phyloP scores from a whole-genome alignment of 2,113 vertebrate species.

The Leptobrachium ailaonicum region DNA sequence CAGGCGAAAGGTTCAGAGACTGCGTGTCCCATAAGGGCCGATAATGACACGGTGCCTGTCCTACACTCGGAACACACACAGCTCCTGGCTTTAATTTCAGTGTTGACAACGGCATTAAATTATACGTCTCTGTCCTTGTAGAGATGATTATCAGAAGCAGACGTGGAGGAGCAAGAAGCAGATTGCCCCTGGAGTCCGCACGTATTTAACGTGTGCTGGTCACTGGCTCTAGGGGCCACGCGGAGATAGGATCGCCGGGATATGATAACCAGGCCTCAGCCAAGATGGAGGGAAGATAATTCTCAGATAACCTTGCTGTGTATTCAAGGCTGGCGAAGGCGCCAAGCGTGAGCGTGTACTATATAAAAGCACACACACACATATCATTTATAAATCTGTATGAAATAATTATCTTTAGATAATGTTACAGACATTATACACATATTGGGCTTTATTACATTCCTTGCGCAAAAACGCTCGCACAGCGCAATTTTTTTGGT shows the following conservation, averaged over 20 bases:
- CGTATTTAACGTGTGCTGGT: neutral
- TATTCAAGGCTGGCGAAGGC: neutral
- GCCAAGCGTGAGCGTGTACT: neutral
- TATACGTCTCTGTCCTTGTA: neutral
- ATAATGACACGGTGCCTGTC: neutral
- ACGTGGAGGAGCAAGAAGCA: neutral
- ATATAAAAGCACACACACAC: neutral
- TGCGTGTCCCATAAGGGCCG: neutral
- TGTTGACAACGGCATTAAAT: constrained; percentile 22
- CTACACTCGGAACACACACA: neutral
- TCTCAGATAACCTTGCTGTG: neutral
- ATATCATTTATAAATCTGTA: neutral
- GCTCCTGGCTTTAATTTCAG: constrained; percentile 20
- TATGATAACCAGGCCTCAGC: neutral
- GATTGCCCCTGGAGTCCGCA: neutral
- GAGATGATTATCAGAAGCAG: neutral
- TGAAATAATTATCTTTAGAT: neutral
- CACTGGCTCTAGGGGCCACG: neutral
- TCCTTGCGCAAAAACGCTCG: no score
- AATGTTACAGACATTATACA: no score
- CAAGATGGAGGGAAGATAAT: neutral
- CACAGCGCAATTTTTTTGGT: no score
- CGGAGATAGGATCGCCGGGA: neutral
- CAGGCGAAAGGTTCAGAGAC: neutral
- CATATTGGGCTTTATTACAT: no score